phyloP scores from a whole-genome alignment of 1,140 invertebrate species.

The Probaryconus sp. region DNA sequence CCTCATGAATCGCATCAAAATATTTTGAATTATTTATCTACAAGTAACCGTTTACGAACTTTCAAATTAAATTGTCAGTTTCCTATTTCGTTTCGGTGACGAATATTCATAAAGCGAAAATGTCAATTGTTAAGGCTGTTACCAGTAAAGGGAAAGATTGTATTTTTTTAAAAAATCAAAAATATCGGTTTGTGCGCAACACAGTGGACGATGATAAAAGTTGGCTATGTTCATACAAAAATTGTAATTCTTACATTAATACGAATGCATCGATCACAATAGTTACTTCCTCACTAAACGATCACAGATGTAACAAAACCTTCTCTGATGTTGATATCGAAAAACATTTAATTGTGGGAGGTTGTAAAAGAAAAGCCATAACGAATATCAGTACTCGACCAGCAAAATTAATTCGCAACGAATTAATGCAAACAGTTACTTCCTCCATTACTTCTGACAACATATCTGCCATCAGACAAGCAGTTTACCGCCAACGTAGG shows the following conservation, averaged over 20 bases:
- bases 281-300: not conserved
- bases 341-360: not conserved
- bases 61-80: too few relatives aligned
- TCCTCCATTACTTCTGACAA: too few relatives aligned
- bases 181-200: conserved; percentile 5
- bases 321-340: not conserved
- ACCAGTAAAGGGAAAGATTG: conserved; percentile 2
- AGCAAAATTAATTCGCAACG: not conserved
- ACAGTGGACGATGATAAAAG: not conserved
- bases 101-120: too few relatives aligned
- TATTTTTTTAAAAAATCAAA: conserved; percentile 1
- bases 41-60: too few relatives aligned
- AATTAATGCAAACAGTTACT: too few relatives aligned
- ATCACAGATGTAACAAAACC: not conserved
- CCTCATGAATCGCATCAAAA: too few relatives aligned
- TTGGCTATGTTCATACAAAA: not conserved
- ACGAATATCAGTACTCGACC: not conserved
- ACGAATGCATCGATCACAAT: not conserved
- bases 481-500: too few relatives aligned
- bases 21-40: too few relatives aligned
- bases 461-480: too few relatives aligned
- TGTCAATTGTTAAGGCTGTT: not conserved
- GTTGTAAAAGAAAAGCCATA: not conserved
- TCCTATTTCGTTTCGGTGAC: too few relatives aligned
- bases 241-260: conserved; percentile 1